Evolutionary conservation across 1,140 invertebrate genomes (phyloP).

Genomic region (Agrypnia vestita): DNA sequence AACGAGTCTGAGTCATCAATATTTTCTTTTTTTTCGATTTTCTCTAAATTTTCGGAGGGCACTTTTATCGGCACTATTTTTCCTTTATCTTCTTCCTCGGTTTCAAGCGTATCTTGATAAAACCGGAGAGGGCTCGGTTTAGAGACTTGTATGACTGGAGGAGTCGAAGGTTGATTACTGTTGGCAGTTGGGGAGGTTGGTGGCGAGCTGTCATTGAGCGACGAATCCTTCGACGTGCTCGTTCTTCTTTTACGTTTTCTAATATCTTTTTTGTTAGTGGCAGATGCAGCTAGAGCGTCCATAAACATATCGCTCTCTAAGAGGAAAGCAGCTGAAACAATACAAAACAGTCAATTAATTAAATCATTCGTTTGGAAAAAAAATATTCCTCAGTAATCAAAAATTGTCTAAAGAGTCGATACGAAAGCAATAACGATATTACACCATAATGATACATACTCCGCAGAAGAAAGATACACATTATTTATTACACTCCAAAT

Average conservation of each 20-base stretch:
- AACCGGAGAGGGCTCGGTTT: conserved; percentile 82
- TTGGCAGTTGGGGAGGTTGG: conserved; percentile 67
- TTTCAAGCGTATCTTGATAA: conserved; percentile 92
- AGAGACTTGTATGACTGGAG: conserved; percentile 68
- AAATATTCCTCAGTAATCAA: background rate
- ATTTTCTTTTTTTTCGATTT: conserved; percentile 53
- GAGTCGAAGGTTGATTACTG: conserved; percentile 65
- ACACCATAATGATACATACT: no score
- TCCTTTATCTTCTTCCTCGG: conserved; percentile 71
- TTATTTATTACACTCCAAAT: no score
- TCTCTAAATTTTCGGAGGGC: conserved; percentile 52
- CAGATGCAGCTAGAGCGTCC: conserved; percentile 86
- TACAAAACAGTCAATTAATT: conserved; percentile 52
- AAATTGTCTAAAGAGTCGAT: conserved; percentile 14
- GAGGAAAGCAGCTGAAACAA: conserved; percentile 81
- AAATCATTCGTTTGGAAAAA: background rate
- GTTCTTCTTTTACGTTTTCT: conserved; percentile 84
- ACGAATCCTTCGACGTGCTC: conserved; percentile 77
- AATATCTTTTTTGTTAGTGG: conserved; percentile 83
- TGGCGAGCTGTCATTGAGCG: conserved; percentile 71
- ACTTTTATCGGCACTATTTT: conserved; percentile 14
- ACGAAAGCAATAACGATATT: conserved; percentile 27
- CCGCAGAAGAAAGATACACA: no score
- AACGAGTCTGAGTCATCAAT: conserved; percentile 48
- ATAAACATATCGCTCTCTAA: conserved; percentile 95